Evolutionary conservation across 2,797 vertebrate species (phyloP).

Genomic region (Perodicticus potto): DNA sequence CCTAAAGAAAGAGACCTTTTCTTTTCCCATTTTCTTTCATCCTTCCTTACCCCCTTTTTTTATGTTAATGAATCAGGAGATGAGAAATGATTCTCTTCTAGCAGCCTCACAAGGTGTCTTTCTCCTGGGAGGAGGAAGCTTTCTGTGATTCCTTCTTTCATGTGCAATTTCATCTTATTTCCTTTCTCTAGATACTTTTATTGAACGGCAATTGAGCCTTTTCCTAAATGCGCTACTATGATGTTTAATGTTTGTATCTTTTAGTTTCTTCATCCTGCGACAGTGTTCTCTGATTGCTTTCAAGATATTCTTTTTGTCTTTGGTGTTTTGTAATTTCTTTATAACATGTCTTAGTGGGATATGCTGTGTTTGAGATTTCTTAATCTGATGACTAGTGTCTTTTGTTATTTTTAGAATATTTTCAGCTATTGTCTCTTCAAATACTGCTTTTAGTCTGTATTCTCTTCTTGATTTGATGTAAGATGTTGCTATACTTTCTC

Average conservation of each 20-base stretch:
- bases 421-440: background rate
- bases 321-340: background rate
- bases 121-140: background rate
- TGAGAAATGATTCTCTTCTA: background rate
- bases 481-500: background rate
- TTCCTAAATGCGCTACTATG: background rate
- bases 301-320: background rate
- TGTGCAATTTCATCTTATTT: background rate
- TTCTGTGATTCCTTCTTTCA: background rate
- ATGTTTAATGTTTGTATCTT: background rate
- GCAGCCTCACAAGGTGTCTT: background rate
- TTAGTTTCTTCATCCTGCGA: background rate
- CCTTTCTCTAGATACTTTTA: background rate
- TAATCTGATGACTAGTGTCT: background rate
- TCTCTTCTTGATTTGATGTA: background rate
- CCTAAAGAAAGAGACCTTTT: background rate
- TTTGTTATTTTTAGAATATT: background rate
- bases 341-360: background rate
- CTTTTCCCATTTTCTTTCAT: background rate
- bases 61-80: background rate
- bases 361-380: background rate
- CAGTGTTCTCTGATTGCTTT: background rate
- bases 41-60: background rate
- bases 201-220: background rate
- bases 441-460: background rate